phyloP scores from a whole-genome alignment of 1,140 invertebrate genomes.

The Zophobas atratus region DNA sequence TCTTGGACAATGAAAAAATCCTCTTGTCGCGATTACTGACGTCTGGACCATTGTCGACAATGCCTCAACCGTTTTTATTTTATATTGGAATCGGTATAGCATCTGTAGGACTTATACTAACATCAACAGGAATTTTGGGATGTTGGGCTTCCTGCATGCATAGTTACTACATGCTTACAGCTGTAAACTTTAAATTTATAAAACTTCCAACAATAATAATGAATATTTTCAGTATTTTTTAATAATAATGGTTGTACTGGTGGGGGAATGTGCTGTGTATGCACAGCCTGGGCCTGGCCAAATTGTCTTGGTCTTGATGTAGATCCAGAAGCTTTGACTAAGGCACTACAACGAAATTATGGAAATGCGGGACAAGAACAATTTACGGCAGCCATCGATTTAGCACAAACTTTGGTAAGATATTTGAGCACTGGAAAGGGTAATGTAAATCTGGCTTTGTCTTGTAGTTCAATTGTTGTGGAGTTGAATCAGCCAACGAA shows the following conservation, averaged over 20 bases:
- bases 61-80: constrained; percentile 80
- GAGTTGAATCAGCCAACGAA: constrained; percentile 83
- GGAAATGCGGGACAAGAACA: constrained; percentile 80
- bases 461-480: constrained; percentile 86
- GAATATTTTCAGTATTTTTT: constrained; percentile 79
- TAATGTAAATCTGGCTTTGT: constrained; percentile 38
- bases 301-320: constrained; percentile 82
- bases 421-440: neutral
- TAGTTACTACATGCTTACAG: constrained; percentile 79
- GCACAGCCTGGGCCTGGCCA: constrained; percentile 85
- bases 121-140: constrained; percentile 78
- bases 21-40: constrained; percentile 78
- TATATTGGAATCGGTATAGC: constrained; percentile 79
- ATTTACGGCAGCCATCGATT: constrained; percentile 86
- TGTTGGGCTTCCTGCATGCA: constrained; percentile 85
- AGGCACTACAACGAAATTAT: constrained; percentile 82
- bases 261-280: constrained; percentile 81
- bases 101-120: constrained; percentile 76
- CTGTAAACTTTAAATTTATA: constrained; percentile 70
- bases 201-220: constrained; percentile 11
- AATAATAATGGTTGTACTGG: constrained; percentile 77
- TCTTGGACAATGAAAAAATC: constrained; percentile 78
- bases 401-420: constrained; percentile 78
- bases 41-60: constrained; percentile 70
- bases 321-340: constrained; percentile 76